phyloP scores from a whole-genome alignment of 2,888 invertebrate genomes.

The Temnothorax ravouxi region DNA sequence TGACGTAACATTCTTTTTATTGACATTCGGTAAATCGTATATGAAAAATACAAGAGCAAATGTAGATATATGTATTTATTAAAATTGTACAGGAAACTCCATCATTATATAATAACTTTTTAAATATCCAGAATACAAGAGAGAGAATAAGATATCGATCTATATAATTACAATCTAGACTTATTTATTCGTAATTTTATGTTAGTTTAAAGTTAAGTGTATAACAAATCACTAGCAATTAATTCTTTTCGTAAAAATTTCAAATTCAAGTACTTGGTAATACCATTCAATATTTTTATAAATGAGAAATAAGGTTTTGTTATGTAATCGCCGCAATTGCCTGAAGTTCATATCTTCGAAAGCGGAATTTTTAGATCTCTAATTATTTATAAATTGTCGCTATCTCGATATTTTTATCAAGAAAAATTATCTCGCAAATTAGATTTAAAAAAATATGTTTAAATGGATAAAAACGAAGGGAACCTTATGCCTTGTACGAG shows the following conservation, averaged over 20 bases:
- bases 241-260: background rate
- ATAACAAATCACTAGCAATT: background rate
- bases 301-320: background rate
- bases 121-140: background rate
- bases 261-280: background rate
- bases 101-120: background rate
- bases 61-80: background rate
- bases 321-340: background rate
- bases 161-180: background rate
- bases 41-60: background rate
- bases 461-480: constrained; percentile 2
- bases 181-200: background rate
- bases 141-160: background rate
- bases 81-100: background rate
- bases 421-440: constrained; percentile 4
- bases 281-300: background rate
- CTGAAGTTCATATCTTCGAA: background rate
- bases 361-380: background rate
- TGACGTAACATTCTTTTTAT: background rate
- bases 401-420: background rate
- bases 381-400: background rate
- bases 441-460: background rate
- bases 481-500: background rate
- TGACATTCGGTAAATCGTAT: background rate
- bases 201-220: background rate